These are phyloP conservation scores for Panopea generosa DNA, from an alignment of 2,888 invertebrate genomes.

Conservation along the genomic window DNA sequence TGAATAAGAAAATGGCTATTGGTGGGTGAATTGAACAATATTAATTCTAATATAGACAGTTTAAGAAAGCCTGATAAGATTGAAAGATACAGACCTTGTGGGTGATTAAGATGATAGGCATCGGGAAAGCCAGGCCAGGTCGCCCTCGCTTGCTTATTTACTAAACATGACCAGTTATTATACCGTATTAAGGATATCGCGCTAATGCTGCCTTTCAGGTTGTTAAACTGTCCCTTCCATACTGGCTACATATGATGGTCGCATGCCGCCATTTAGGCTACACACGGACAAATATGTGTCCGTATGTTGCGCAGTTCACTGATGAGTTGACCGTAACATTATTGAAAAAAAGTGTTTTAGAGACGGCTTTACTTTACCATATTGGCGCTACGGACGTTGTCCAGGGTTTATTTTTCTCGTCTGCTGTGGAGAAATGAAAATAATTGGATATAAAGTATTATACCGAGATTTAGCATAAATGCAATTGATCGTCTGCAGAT, in stretches of 20 bases:
- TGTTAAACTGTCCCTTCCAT: constrained; percentile 44
- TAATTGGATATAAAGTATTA: neutral
- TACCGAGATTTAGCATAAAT: neutral
- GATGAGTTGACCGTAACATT: constrained; percentile 5
- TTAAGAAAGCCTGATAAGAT: constrained; percentile 51
- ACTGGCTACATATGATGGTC: constrained; percentile 8
- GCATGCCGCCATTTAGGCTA: constrained; percentile 28
- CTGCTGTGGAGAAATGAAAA: too few species aligned
- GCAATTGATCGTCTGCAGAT: neutral
- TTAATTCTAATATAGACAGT: constrained; percentile 59
- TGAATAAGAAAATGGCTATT: constrained; percentile 14
- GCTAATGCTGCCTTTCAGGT: constrained; percentile 40
- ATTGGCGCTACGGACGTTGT: too few species aligned
- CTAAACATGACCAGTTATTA: constrained; percentile 33
- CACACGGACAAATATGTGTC: constrained; percentile 5
- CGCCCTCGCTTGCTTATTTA: constrained; percentile 29
- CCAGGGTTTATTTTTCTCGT: too few species aligned
- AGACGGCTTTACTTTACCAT: too few species aligned
- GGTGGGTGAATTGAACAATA: constrained; percentile 29
- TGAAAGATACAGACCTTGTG: constrained; percentile 20
- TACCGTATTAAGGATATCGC: constrained; percentile 18
- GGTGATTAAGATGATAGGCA: constrained; percentile 48
- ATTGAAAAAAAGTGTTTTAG: neutral
- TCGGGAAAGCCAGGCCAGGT: constrained; percentile 11
- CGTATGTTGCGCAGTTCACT: neutral